These are phyloP conservation scores for Oophaga pumilio DNA, from an alignment of 2,113 vertebrate species.

Conservation along the genomic window DNA sequence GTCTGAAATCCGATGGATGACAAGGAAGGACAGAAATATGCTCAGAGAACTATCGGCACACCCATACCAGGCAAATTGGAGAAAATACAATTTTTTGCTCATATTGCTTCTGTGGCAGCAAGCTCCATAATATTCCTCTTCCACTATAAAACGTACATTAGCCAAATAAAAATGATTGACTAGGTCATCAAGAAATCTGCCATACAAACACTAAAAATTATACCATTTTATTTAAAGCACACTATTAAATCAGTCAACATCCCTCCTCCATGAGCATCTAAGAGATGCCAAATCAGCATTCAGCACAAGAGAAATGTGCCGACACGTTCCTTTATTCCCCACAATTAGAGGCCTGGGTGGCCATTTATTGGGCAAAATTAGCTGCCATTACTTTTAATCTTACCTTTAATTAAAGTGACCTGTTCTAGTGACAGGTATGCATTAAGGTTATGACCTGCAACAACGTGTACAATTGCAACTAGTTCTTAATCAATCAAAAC, in stretches of 20 bases:
- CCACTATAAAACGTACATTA: background rate
- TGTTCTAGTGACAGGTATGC: background rate
- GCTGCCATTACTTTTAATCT: slow-evolving; percentile 1
- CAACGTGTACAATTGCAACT: background rate
- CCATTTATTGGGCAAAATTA: background rate
- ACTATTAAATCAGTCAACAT: background rate
- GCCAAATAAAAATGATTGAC: background rate
- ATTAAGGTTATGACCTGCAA: slow-evolving; percentile 15
- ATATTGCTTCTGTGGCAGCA: background rate
- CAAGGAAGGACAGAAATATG: background rate
- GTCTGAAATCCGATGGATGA: background rate
- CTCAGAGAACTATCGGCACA: background rate
- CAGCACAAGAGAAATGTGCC: background rate
- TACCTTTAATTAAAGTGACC: slow-evolving; percentile 4
- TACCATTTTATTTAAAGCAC: background rate
- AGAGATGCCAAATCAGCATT: background rate
- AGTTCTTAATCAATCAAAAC: slow-evolving; percentile 13
- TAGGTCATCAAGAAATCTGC: background rate
- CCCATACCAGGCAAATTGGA: background rate
- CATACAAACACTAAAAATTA: background rate
- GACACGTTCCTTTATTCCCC: background rate
- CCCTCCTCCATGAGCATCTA: background rate
- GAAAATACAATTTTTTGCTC: background rate
- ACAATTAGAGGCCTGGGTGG: slow-evolving; percentile 1
- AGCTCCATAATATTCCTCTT: background rate